Base-by-base conservation (phyloP, 2,888 invertebrate species). In the Drosophila nigritarsus region DNA sequence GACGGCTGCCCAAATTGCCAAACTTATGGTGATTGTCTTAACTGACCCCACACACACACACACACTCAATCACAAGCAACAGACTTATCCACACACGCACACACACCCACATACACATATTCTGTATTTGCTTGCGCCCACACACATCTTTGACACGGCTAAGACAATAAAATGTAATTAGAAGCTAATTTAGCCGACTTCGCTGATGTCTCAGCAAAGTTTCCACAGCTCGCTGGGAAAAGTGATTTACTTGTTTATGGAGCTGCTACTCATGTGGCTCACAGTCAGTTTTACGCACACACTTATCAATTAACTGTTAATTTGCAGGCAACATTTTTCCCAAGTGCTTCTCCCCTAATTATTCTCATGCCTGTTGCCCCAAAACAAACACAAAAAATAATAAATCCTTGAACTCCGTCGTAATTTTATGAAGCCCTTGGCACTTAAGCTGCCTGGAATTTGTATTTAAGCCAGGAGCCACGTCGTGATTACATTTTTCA, bases 141-240 rank as follows among this genome's bases (percentile, higher is more conserved):
- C 86, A 34, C 56, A 24, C 24, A 20, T 54, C 63, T 73, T 65
- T 63, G 55, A 49, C 51, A 60, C 51, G 30, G 58, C 49, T 63
- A 71, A 75, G 70, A 89, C 83, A 87, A 85, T 85, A 89, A 85
- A 85, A 70, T 80, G 70, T 85, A 89, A 85, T 85, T 85, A 89
- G 65, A 61, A 75, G 65, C 76, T 74, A 87, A 87, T 89, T 83
- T 68, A 66, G 72, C 68, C 45, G 59, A 59, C 75, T 54, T 51
- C 59, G 61, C 11, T 49, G 48, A 67, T 71, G 77, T 65, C n/a
- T 13, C 4, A 7, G 63, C 70, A 61, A 49, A 53, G 11, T 2
- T 36, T 34, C n/a, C 48, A 40, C 38, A 36, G 34, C 51, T 64
- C 58, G 68, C 38, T 48, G 60, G 69, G 73, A 45, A 73, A 70